Evolutionary conservation across 2,797 vertebrate species (phyloP), one percentile per base, ranked within the genome.

Genomic region (Capromys pilorides): DNA sequence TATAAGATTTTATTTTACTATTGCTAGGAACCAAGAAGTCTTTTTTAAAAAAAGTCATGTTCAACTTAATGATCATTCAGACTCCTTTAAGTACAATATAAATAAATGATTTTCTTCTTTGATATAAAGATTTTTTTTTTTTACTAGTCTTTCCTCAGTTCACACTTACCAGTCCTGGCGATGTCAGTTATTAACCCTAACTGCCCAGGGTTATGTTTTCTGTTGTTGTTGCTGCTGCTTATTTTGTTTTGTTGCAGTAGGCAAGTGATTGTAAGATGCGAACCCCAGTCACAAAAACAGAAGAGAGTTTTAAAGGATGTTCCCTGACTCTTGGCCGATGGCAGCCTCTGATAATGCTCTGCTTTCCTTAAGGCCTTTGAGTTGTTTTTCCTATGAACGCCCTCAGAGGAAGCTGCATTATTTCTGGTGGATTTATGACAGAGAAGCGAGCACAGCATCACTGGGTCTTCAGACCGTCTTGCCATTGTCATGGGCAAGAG

Each of bases 341-440:
- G 24, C 75, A 90, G 22, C 66, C 12, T 73, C 36, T 90, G 86
- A 73, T 33, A 86, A 78, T 81, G 24, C 6, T 78, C n/a, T 36
- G 2, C 6, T 69, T 91, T 86, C 54, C 73, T 45, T 57, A 59
- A 7, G 5, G 41, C 77, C 69, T 19, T 2, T 54, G 33, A 41
- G 41, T 22, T 54, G 18, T 49, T 39, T 66, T 31, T 33, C 83
- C 45, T 54, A 31, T 9, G 21, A n/a, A 49, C 79, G 3, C 19
- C 39, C 28, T 85, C 80, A 61, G 33, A 95, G 84, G 64, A 94
- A 78, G 26, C 9, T 64, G 6, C 45, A 36, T 84, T 86, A 8
- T 95, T 28, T 85, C 57, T 64, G 71, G 3, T 77, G n/a, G 75
- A 54, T 91, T 93, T 89, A 62, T 73, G 41, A 87, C 91, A 45